These are phyloP conservation scores for Nasua narica DNA, from an alignment of 2,797 vertebrate species.

Conservation along the genomic window DNA sequence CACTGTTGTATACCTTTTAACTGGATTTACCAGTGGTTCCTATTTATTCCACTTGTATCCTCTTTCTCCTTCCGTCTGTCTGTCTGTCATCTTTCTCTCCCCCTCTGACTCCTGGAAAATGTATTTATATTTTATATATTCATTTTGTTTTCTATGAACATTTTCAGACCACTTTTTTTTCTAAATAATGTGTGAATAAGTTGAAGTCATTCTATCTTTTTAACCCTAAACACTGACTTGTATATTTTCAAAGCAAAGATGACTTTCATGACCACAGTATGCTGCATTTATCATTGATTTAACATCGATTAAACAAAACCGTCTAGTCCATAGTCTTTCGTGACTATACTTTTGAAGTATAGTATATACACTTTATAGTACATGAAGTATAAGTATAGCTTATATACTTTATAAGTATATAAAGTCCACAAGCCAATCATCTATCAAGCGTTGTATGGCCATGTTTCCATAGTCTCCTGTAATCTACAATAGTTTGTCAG, in stretches of 20 bases:
- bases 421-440: not conserved
- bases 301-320: not conserved
- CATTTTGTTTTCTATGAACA: not conserved
- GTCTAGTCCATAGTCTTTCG: not conserved
- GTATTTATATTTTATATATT: not conserved
- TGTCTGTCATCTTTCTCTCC: not conserved
- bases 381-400: not conserved
- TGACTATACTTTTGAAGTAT: not conserved
- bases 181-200: not conserved
- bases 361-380: no score
- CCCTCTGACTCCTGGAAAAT: not conserved
- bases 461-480: not conserved
- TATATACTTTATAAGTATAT: no score
- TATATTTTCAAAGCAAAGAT: not conserved
- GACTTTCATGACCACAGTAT: not conserved
- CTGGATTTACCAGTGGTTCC: not conserved
- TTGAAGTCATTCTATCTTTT: not conserved
- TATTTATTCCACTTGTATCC: not conserved
- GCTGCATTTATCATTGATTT: not conserved
- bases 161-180: not conserved
- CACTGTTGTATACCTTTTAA: not conserved
- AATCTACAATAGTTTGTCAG: not conserved
- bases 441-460: not conserved
- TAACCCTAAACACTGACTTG: not conserved
- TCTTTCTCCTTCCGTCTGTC: not conserved